Base-by-base conservation (phyloP, 2,888 invertebrate genomes). In the Schizaphis graminum region DNA sequence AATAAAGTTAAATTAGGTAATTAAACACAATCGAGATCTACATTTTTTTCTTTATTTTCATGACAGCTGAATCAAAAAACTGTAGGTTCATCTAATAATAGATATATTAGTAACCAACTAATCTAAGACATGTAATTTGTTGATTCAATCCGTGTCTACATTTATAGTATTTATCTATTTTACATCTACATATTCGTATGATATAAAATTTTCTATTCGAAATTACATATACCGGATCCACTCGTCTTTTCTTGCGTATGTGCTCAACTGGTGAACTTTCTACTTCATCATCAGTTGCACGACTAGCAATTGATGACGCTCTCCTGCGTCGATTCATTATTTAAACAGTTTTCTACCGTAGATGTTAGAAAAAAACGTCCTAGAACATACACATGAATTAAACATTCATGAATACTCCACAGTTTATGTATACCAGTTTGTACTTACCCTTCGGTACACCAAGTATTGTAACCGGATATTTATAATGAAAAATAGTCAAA, bases 301-400 rank as follows among this genome's bases (percentile, higher is more conserved):
- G 97, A 95, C 98, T 98, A 2, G 98, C 97, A 94, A 97, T 97
- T n/a, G 98, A 98, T 95, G 98, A 98, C 89, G 98, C 98, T 95
- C 98, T 97, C 95, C 98, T 97, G 95, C 98, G 96, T 96, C 98
- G 98, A 96, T 97, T 98, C 97, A 98, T 97, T 56, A 61, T 87
- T 56, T 57, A 24, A 57, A 35, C 10, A 5, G 28, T 91, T 67
- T 11, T 77, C 5, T 35, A 86, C 16, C 26, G 7, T 61, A 28
- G 8, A 10, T 87, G 5, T 35, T 61, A 57, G 24, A 57, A 57
- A 49, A n/a, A 44, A 0, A 13, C 26, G 53, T 44, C 35, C 92
- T 89, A 93, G n/a, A 93, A 67, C 21, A 61, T 28, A 86, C 21
- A 57, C 21, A 61, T 26, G 44, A 85, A 91, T 47, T 47, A 44